Evolutionary conservation across 2,797 vertebrate genomes (phyloP).

Genomic region (Leontocebus nigricollis): DNA sequence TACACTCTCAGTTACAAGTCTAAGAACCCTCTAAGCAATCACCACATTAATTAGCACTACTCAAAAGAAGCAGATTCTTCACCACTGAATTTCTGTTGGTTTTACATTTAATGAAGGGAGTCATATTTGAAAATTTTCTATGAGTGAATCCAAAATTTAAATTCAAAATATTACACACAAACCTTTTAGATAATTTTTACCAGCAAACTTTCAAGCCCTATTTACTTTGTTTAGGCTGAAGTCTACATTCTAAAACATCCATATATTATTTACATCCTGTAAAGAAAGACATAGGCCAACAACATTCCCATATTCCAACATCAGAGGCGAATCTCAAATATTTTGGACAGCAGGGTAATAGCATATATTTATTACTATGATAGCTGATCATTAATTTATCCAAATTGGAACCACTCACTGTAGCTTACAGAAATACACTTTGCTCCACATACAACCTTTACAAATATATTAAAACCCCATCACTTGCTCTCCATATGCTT

Average conservation of each 20-base stretch:
- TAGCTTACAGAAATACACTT: not conserved
- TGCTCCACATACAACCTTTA: not conserved
- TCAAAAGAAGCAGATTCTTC: not conserved
- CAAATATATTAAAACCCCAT: not conserved
- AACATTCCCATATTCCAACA: not conserved
- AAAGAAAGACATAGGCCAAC: not conserved
- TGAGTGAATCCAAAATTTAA: constrained; percentile 22
- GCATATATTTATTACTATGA: not conserved
- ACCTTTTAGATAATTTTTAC: constrained; percentile 21
- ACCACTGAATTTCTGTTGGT: not conserved
- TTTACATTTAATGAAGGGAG: constrained; percentile 25
- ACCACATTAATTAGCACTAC: not conserved
- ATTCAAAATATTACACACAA: constrained; percentile 32
- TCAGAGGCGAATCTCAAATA: not conserved
- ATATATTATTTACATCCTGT: not conserved
- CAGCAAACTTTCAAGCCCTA: not conserved
- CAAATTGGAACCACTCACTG: not conserved
- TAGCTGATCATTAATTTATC: not conserved
- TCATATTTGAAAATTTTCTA: constrained; percentile 18
- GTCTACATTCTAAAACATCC: not conserved
- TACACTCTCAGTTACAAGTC: not conserved
- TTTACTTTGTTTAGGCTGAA: not conserved
- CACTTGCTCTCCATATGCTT: not conserved
- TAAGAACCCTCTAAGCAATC: not conserved
- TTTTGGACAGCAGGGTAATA: not conserved